Percentiles rank a stretch among this genome's conserved stretches.
Conservation (phyloP, 2,797 vertebrate genomes). For the Alauda arvensis region DNA sequence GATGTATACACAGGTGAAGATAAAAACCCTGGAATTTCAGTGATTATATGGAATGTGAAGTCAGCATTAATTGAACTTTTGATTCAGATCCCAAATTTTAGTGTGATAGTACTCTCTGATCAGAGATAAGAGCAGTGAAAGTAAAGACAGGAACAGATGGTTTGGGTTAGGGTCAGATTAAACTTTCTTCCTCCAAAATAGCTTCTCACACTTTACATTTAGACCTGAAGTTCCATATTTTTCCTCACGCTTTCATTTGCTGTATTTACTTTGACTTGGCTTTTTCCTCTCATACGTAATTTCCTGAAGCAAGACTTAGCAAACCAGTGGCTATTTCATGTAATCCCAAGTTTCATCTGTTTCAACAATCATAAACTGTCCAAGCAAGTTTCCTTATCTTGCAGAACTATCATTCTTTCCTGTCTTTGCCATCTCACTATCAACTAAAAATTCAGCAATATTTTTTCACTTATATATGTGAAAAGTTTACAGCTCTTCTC, state of each 20-base stretch:
- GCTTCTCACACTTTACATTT: slow-evolving; percentile 17
- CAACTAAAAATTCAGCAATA: neutral
- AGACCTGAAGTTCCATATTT: slow-evolving; percentile 14
- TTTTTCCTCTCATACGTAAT: slow-evolving; percentile 32
- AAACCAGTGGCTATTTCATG: slow-evolving; percentile 2
- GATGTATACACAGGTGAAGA: slow-evolving; percentile 55
- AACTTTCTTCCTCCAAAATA: slow-evolving; percentile 30
- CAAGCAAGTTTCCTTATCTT: neutral
- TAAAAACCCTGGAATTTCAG: slow-evolving; percentile 26
- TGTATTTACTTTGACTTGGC: slow-evolving; percentile 3
- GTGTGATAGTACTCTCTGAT: slow-evolving; percentile 18
- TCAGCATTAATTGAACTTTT: slow-evolving; percentile 46
- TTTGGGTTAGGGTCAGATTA: slow-evolving; percentile 35
- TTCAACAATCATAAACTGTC: neutral
- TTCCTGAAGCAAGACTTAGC: slow-evolving; percentile 29
- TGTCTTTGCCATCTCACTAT: neutral
- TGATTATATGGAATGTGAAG: slow-evolving; percentile 29
- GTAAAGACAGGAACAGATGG: slow-evolving; percentile 36
- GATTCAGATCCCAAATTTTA: slow-evolving; percentile 14
- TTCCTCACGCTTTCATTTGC: slow-evolving; percentile 12
- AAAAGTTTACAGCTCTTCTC: neutral
- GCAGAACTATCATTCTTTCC: neutral
- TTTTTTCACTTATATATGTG: neutral
- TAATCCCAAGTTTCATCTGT: neutral
- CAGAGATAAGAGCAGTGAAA: slow-evolving; percentile 39